These are phyloP conservation scores for Carcharodon carcharias DNA, from an alignment of 2,797 vertebrate species.

Conservation along the genomic window DNA sequence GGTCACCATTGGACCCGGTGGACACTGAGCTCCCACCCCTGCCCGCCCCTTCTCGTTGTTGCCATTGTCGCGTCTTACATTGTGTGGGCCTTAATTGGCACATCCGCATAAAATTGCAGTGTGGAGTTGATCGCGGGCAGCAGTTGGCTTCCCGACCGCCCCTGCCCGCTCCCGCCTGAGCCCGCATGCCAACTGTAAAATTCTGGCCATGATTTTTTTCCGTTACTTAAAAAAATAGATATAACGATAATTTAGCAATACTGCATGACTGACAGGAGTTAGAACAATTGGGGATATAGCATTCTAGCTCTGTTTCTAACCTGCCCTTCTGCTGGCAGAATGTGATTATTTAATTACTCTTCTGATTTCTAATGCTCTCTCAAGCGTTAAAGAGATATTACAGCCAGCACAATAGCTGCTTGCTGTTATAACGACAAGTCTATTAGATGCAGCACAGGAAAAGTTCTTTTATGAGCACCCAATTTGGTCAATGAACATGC, in stretches of 20 bases:
- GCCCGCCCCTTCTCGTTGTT: no score
- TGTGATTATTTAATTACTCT: neutral
- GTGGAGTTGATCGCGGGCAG: no score
- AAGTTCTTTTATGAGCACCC: slow-evolving; percentile 13
- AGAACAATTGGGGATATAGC: neutral
- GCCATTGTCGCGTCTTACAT: no score
- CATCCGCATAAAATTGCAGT: no score
- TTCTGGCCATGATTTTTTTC: neutral
- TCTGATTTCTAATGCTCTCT: neutral
- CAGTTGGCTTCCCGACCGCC: no score
- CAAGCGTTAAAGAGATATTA: neutral
- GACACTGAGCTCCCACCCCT: no score
- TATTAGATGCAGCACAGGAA: neutral
- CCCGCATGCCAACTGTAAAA: no score
- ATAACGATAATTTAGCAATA: neutral
- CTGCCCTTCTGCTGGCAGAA: neutral
- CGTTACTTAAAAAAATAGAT: neutral
- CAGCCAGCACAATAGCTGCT: neutral
- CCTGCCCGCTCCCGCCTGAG: no score
- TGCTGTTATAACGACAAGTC: neutral
- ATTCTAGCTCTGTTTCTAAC: neutral
- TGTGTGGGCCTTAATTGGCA: no score
- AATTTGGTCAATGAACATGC: slow-evolving; percentile 22
- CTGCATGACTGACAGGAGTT: neutral
- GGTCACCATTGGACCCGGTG: no score